These are phyloP conservation scores for Drosophila dunni DNA, from an alignment of 1,140 invertebrate genomes.

Conservation along the genomic window DNA sequence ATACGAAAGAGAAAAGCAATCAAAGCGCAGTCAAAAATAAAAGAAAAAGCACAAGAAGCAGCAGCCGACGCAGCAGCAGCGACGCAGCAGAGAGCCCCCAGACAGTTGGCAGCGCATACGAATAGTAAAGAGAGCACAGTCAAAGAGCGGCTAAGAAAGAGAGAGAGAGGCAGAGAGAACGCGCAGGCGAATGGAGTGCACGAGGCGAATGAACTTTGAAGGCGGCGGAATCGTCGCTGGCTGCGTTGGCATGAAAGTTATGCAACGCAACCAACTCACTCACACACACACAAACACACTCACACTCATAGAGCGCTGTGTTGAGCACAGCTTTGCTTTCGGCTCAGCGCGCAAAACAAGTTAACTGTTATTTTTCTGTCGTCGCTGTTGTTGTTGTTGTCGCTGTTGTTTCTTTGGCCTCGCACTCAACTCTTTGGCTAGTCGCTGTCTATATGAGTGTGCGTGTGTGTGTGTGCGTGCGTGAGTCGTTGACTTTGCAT, in stretches of 20 bases:
- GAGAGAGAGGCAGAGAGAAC: conserved; percentile 24
- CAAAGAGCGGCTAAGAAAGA: conserved; percentile 7
- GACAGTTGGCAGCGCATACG: conserved; percentile 15
- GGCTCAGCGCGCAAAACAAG: conserved; percentile 64
- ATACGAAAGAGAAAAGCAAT: conserved; percentile 74
- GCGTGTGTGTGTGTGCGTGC: conserved; percentile 33
- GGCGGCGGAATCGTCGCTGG: conserved; percentile 62
- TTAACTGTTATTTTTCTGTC: conserved; percentile 67
- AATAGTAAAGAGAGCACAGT: conserved; percentile 10
- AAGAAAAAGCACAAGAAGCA: conserved; percentile 60
- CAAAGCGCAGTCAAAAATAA: conserved; percentile 39
- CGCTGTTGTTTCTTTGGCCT: conserved; percentile 52
- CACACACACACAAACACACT: conserved; percentile 30
- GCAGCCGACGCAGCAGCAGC: conserved; percentile 4
- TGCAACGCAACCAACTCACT: conserved; percentile 69
- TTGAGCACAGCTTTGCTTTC: conserved; percentile 66
- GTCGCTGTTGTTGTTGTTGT: too few relatives aligned
- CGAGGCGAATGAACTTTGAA: conserved; percentile 83
- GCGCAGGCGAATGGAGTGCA: conserved; percentile 75
- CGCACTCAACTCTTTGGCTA: conserved; percentile 35
- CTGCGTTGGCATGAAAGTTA: conserved; percentile 80
- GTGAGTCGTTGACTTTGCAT: conserved; percentile 80
- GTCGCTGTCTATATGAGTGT: conserved; percentile 38
- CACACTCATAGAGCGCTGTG: conserved; percentile 37
- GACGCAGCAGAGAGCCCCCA: conserved; percentile 7